These are phyloP conservation scores for Pitta sordida DNA, from an alignment of 2,113 vertebrate genomes.

Conservation along the genomic window DNA sequence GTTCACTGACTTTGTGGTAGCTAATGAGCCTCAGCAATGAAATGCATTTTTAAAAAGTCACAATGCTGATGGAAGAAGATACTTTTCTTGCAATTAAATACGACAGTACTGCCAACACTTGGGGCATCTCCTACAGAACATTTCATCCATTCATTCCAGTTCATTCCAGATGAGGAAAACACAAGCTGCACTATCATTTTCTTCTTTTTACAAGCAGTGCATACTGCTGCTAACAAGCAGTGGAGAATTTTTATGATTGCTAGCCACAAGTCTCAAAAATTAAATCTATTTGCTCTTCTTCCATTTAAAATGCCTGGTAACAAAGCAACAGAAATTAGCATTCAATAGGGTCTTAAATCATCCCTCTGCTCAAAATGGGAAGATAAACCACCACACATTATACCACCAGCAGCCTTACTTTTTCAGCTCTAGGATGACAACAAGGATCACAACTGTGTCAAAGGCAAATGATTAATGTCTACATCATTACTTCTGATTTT, in stretches of 20 bases:
- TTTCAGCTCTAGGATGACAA: not conserved
- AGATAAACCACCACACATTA: not conserved
- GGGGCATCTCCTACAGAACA: not conserved
- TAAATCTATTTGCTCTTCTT: constrained; percentile 13
- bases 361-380: not conserved
- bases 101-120: not conserved
- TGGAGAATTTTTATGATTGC: not conserved
- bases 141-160: not conserved
- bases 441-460: not conserved
- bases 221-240: not conserved
- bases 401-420: not conserved
- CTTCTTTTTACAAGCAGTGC: not conserved
- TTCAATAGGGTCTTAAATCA: constrained; percentile 18
- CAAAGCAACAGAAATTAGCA: constrained; percentile 30
- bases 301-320: constrained; percentile 1
- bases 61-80: not conserved
- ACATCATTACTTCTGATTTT: not conserved
- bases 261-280: constrained; percentile 7
- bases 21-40: not conserved
- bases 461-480: not conserved
- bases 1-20: not conserved
- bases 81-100: not conserved
- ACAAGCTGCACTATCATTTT: not conserved
- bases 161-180: not conserved
- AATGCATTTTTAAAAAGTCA: not conserved